Conservation (phyloP, 2,888 invertebrate species). For the Dynastes tityus region DNA sequence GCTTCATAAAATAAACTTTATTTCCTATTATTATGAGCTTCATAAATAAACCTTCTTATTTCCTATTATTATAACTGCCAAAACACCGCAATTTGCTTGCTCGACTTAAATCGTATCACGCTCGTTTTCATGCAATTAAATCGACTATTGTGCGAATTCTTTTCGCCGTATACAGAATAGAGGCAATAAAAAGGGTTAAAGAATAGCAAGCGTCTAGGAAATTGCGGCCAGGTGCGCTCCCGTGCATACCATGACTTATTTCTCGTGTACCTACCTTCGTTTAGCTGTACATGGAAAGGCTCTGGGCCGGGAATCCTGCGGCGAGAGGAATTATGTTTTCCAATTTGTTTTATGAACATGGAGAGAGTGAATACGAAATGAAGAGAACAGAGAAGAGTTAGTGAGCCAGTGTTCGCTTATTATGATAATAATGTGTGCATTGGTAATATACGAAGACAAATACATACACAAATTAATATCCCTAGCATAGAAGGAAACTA, state of each 20-base stretch:
- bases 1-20: constrained; percentile 18
- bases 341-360: constrained; percentile 35
- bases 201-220: constrained; percentile 37
- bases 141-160: constrained; percentile 38
- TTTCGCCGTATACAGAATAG: constrained; percentile 10
- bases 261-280: neutral
- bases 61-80: constrained; percentile 24
- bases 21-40: neutral
- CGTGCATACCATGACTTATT: neutral
- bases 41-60: constrained; percentile 22
- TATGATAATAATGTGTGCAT: neutral
- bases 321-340: constrained; percentile 32
- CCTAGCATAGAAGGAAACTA: too few species aligned
- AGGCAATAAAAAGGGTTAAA: constrained; percentile 4
- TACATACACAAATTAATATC: too few species aligned
- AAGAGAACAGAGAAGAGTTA: neutral
- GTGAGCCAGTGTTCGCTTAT: neutral
- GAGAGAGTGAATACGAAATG: constrained; percentile 6
- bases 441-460: too few species aligned
- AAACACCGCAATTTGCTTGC: neutral
- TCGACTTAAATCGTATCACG: constrained; percentile 8
- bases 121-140: constrained; percentile 41
- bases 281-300: neutral
- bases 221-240: constrained; percentile 26
- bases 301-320: constrained; percentile 12